A percentile compares a stretch with the other conserved stretches of the same genome.
These are phyloP conservation scores for Epirrita christyi DNA, from an alignment of 2,888 invertebrate species.

Conservation along the genomic window DNA sequence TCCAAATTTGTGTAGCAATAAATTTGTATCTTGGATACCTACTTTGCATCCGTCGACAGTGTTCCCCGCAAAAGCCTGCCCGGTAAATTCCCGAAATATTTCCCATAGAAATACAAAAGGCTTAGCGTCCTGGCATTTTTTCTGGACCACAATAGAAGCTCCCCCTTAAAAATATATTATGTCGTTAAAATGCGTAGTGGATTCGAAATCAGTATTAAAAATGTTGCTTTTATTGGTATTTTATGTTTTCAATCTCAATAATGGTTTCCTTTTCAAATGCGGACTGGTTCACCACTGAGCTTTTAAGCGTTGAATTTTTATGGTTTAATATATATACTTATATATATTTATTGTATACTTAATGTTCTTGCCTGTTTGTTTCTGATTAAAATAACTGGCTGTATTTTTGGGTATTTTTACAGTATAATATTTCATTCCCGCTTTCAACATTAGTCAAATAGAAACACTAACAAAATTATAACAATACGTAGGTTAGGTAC, in stretches of 20 bases:
- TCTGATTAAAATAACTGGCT: slow-evolving; percentile 1
- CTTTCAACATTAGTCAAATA: too few species aligned
- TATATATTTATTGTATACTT: too few species aligned
- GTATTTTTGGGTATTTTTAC: background rate
- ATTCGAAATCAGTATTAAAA: slow-evolving; percentile 31
- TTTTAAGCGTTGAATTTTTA: slow-evolving; percentile 12
- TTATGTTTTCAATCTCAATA: slow-evolving; percentile 33
- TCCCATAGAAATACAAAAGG: slow-evolving; percentile 47
- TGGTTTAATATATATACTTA: too few species aligned
- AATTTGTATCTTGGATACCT: slow-evolving; percentile 41
- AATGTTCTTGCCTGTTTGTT: slow-evolving; percentile 11
- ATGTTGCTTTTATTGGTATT: slow-evolving; percentile 32
- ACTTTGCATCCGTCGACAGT: slow-evolving; percentile 40
- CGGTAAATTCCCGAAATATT: slow-evolving; percentile 50
- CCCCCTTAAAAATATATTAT: slow-evolving; percentile 44
- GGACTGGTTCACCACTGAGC: slow-evolving; percentile 12
- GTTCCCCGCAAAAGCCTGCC: slow-evolving; percentile 40
- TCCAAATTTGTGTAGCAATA: slow-evolving; percentile 46
- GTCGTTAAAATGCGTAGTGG: slow-evolving; percentile 41
- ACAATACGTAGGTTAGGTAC: too few species aligned
- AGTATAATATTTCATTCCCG: too few species aligned
- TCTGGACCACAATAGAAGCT: slow-evolving; percentile 49
- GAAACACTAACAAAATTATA: too few species aligned
- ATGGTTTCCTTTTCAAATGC: slow-evolving; percentile 22
- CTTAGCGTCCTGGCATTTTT: slow-evolving; percentile 43